Evolutionary conservation across 2,797 vertebrate species (phyloP), one percentile per base, ranked within the genome.

Genomic region (Chelon labrosus): DNA sequence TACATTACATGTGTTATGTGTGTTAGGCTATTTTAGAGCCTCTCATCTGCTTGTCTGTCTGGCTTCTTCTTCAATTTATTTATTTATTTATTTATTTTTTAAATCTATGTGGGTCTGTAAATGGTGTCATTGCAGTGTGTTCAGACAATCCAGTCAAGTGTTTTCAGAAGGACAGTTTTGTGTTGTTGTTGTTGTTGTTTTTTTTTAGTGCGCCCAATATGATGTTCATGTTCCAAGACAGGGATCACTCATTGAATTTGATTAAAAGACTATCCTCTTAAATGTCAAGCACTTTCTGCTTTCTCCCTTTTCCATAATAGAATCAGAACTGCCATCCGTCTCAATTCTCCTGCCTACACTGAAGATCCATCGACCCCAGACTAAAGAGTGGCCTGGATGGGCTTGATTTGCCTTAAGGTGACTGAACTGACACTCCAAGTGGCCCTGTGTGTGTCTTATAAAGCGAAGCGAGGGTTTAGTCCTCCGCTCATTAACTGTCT

Each of bases 221-320:
- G 41, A 70, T 59, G 79, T 44, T 73, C 13, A 51, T 73, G 53
- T 70, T 72, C 52, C 49, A 44, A 35, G 14, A 6, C 37, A 38
- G 37, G 78, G 73, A 75, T 70, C 50, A 16, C 50, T 10, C 37
- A 12, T 70, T 70, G 56, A 52, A 87, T 84, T 70, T 57, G 54
- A 88, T 88, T 74, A 77, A 50, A 73, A 65, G 60, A 25, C 53
- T 38, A 53, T 78, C 62, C 50, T 66, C 70, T 75, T 55, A 66
- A 88, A 89, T 76, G 68, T 81, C 77, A 84, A 80, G 57, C 75
- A 69, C 75, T 54, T 39, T 57, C 46, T 50, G 64, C 66, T 64
- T 59, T 44, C 56, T 19, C 49, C 12, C 9, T 1, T 0, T 56
- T 77, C 70, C 35, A 63, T 70, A 82, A 87, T 6, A 55, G 19